These are phyloP conservation scores for Diachrysia chrysitis DNA, from an alignment of 2,888 invertebrate species.

Conservation along the genomic window DNA sequence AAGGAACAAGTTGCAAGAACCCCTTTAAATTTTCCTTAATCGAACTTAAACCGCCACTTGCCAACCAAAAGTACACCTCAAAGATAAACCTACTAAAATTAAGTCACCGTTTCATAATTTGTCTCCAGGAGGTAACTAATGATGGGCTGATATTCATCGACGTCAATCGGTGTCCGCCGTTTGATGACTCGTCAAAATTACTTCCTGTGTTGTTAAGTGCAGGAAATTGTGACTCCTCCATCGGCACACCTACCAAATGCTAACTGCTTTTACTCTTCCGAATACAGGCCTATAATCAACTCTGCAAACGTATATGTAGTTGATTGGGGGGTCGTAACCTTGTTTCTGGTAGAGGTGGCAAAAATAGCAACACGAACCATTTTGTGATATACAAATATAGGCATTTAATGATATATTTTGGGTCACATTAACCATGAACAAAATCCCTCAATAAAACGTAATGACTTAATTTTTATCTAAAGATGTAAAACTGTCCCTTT, in stretches of 20 bases:
- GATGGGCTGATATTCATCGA: constrained; percentile 74
- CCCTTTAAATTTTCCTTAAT: constrained; percentile 65
- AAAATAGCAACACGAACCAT: background rate
- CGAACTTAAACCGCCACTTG: constrained; percentile 33
- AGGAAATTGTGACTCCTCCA: constrained; percentile 88
- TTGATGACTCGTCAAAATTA: constrained; percentile 89
- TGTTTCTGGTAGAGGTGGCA: constrained; percentile 10
- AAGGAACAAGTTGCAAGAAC: constrained; percentile 70
- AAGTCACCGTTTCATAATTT: constrained; percentile 61
- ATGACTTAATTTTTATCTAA: constrained; percentile 62
- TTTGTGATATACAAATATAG: background rate
- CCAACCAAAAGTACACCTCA: constrained; percentile 46
- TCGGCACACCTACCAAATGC: constrained; percentile 83
- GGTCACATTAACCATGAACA: constrained; percentile 9
- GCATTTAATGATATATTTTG: background rate
- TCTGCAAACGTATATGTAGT: constrained; percentile 28
- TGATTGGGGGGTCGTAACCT: constrained; percentile 30
- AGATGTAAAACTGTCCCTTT: constrained; percentile 70
- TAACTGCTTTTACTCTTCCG: constrained; percentile 72
- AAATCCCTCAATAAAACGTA: constrained; percentile 49
- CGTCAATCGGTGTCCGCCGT: constrained; percentile 83
- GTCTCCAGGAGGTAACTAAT: constrained; percentile 72
- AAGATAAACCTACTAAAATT: constrained; percentile 53
- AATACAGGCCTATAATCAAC: constrained; percentile 53
- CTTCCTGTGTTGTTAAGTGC: constrained; percentile 89